A percentile compares a stretch with the other conserved stretches of the same genome.
phyloP scores from a whole-genome alignment of 1,140 invertebrate species.

The Ctenoplectra terminalis region DNA sequence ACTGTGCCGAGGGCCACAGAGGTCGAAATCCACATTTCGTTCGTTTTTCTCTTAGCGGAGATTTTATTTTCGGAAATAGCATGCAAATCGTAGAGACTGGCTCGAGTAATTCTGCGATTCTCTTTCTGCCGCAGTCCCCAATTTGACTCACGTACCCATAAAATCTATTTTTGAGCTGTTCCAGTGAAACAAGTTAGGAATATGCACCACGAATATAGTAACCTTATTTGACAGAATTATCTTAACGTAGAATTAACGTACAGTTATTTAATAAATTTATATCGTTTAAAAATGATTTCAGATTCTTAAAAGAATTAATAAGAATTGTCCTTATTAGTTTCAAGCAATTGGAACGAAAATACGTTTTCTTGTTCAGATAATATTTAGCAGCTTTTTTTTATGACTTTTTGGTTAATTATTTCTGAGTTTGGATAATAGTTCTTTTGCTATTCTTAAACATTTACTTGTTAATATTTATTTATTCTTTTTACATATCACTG shows the following conservation, averaged over 20 bases:
- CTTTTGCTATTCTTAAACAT: too few species aligned
- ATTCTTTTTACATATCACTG: too few species aligned
- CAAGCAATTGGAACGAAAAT: too few species aligned
- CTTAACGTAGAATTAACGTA: background rate
- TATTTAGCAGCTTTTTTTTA: too few species aligned
- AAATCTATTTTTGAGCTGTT: constrained; percentile 3
- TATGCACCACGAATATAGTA: constrained; percentile 1
- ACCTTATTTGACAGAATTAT: background rate
- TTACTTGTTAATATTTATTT: too few species aligned
- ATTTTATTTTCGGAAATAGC: constrained; percentile 18
- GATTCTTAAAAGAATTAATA: too few species aligned
- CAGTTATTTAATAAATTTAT: too few species aligned
- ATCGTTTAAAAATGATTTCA: too few species aligned
- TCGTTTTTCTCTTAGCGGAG: constrained; percentile 1
- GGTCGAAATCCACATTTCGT: background rate
- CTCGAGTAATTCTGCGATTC: background rate
- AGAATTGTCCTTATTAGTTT: too few species aligned
- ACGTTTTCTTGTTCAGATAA: too few species aligned
- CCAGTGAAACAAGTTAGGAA: background rate
- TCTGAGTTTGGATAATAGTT: too few species aligned
- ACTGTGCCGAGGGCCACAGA: background rate
- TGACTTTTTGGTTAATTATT: too few species aligned
- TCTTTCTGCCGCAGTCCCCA: background rate
- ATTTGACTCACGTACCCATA: background rate
- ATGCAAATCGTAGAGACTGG: constrained; percentile 9